Evolutionary conservation across 2,113 vertebrate genomes (phyloP).

Genomic region (Campylomormyrus numenius): DNA sequence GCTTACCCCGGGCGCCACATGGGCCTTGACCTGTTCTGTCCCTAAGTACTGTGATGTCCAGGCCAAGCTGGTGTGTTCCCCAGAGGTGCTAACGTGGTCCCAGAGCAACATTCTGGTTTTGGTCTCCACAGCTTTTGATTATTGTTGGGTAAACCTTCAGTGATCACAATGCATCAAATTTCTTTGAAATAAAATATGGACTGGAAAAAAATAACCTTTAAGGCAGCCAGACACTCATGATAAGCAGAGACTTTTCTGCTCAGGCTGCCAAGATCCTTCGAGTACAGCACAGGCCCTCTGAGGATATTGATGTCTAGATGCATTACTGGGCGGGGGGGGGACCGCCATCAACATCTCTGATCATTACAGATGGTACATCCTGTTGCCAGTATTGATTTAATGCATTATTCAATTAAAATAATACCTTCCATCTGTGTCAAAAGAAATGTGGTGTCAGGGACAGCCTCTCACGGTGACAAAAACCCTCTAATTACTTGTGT

Average conservation of each 20-base stretch:
- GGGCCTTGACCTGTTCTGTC: background rate
- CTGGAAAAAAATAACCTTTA: background rate
- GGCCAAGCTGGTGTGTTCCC: background rate
- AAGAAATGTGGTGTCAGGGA: background rate
- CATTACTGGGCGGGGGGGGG: background rate
- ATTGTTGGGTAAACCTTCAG: background rate
- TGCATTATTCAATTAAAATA: conserved; percentile 10
- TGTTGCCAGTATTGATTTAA: conserved; percentile 13
- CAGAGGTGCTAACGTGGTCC: background rate
- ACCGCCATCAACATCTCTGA: background rate
- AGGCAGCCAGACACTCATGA: background rate
- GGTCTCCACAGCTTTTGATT: background rate
- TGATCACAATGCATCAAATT: background rate
- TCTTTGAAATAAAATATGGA: background rate
- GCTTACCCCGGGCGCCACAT: background rate
- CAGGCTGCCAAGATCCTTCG: background rate
- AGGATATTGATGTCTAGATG: conserved; percentile 5
- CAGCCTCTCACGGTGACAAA: background rate
- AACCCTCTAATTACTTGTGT: conserved; percentile 5
- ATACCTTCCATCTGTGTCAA: conserved; percentile 9
- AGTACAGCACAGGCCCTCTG: background rate
- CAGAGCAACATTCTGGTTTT: background rate
- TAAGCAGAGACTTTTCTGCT: background rate
- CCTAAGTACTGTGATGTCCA: background rate
- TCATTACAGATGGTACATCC: conserved; percentile 8